Base-by-base conservation (phyloP, 2,797 vertebrate genomes). In the Platalea minor region DNA sequence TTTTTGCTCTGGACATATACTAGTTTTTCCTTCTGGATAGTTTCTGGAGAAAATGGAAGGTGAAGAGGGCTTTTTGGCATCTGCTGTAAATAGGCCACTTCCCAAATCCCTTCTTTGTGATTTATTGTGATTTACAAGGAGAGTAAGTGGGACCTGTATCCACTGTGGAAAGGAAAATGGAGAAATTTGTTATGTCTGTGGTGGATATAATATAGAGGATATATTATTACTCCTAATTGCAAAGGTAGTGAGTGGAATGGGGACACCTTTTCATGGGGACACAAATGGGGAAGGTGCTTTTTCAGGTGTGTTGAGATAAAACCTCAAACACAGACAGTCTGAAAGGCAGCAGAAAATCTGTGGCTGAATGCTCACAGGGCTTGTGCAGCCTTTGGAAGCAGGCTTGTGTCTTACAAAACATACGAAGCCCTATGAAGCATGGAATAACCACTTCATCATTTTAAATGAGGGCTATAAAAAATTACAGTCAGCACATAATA, bases 381-480 rank as follows among this genome's bases (percentile, higher is more conserved):
- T 85, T 61, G 64, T 85, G 57, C 9, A 12, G 78, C 45, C 60
- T 74, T 83, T 80, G 60, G 78, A 76, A 91, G 65, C 24, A 72
- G 41, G 21, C 20, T 68, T 74, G 46, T 81, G 43, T 92, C 65
- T 91, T 91, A 77, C 45, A 78, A 95, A 95, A 93, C 65, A 91
- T 89, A 73, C 56, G 60, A 94, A 91, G 31, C 67, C 72, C 63
- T 95, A 85, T 90, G 83, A 93, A 95, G 91, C 94, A 95, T 87
- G 76, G 94, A 96, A 96, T 80, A 96, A 96, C 91, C 87, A 96
- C 91, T 96, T 92, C 83, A 96, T 92, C 85, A 92, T 96, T 96
- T 95, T 95, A 91, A 94, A 96, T 94, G 92, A 95, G 95, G 61
- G 80, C 79, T 93, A 90, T 97, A 97, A 97, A 95, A 91, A 93